Evolutionary conservation across 1,140 invertebrate genomes (phyloP), one percentile per base, ranked within the genome.

Genomic region (Papilio dardanus): DNA sequence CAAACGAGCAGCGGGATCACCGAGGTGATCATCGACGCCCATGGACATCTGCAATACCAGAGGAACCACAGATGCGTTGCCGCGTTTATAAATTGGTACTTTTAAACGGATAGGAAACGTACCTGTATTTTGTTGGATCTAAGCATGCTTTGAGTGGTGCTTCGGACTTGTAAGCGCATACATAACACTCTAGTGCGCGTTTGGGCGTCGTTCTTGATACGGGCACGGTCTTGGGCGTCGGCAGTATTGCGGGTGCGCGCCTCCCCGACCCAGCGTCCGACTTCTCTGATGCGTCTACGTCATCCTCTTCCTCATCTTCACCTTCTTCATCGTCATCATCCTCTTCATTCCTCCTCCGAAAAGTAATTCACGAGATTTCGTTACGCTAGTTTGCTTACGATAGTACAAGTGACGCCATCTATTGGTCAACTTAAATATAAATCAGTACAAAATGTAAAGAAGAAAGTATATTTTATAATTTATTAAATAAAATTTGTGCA

Each of bases 41-140:
- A n/a, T n/a, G n/a, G n/a, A n/a, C n/a, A n/a, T n/a, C n/a, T n/a
- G n/a, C n/a, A n/a, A n/a, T n/a, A n/a, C n/a, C n/a, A n/a, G n/a
- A n/a, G n/a, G n/a, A n/a, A n/a, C n/a, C n/a, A n/a, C n/a, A n/a
- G n/a, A n/a, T n/a, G n/a, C n/a, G 35, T 37, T 10, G 35, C 3
- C 10, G 35, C 10, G 8, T 37, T 14, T 1, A 12, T n/a, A 5
- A n/a, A 42, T 16, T 14, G 5, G 1, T 12, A n/a, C 16, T n/a
- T 46, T 46, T 12, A 10, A 24, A 54, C 5, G 24, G 10, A 3
- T 24, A 6, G 8, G 8, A 50, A 54, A 30, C 28, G 12, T 76
- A 89, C 91, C 86, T 90, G 73, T 85, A 87, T 81, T 91, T 91
- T 3, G 86, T 81, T 14, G 91, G 91, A 83, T 92, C 91, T 75